Base-by-base conservation (phyloP, 2,113 vertebrate species). In the Naja naja region DNA sequence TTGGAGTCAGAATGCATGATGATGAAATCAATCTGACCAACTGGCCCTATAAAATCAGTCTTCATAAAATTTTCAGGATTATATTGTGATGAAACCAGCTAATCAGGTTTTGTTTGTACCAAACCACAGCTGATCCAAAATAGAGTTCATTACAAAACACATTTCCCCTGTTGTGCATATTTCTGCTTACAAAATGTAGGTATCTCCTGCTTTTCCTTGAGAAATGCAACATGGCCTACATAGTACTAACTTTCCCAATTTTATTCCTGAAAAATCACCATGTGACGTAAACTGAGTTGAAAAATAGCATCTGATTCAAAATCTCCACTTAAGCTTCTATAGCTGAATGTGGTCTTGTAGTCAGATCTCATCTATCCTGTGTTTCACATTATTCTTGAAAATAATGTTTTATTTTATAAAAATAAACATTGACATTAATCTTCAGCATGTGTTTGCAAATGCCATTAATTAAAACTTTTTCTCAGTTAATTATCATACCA, bases 391-490 rank as follows among this genome's bases (percentile, higher is more conserved):
- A 34, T 74, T 39, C 16, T 39, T 81, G n/a, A 39, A 81, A 39
- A 81, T 69, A 16, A n/a, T 39, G 69, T 81, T 81, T 81, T 81
- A 96, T 93, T 96, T 95, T 97, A 52, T 88, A 53, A 81, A 81
- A 81, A 81, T 14, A 81, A 81, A 81, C 34, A 81, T 94, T 95
- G 97, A 96, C 93, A 95, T 95, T 97, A 93, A 95, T 96, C 96
- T 96, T 94, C 88, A 94, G 92, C 93, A 96, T 96, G 96, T 95
- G 97, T 95, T 97, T 95, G 95, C 96, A 97, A 95, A 95, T 90
- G 85, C 94, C 96, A 96, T 95, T 95, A 94, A 97, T 97, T 97
- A 96, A 92, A 96, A 94, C 94, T 91, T 97, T 97, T 97, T 97
- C 97, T 97, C 97, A 97, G 95, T 93, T 88, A 92, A 96, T 96